Percentiles rank a stretch among this genome's conserved stretches.
Evolutionary conservation across 2,888 invertebrate species (phyloP).

Genomic region (Nebria salina): DNA sequence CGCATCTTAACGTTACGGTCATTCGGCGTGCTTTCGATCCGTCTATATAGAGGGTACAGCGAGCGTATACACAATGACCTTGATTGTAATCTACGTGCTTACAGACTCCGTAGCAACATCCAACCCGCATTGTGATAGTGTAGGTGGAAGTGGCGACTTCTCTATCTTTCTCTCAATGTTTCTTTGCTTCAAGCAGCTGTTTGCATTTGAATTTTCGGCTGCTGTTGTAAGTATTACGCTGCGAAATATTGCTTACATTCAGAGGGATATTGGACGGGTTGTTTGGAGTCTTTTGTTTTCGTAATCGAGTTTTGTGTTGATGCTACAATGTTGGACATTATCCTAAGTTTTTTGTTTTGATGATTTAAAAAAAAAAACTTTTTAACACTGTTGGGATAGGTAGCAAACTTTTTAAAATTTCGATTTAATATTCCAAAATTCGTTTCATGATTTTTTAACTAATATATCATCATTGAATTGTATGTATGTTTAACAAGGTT

Average conservation of each 20-base stretch:
- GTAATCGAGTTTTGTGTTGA: constrained; percentile 43
- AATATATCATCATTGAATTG: too few relatives aligned
- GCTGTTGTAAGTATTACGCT: constrained; percentile 26
- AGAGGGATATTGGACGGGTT: constrained; percentile 22
- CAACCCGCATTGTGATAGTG: not conserved
- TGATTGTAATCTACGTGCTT: constrained; percentile 17
- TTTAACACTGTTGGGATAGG: not conserved
- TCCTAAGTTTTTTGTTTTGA: not conserved
- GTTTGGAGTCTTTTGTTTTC: constrained; percentile 36
- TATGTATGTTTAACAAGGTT: too few relatives aligned
- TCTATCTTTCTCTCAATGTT: constrained; percentile 16
- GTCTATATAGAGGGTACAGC: not conserved
- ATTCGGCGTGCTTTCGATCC: not conserved
- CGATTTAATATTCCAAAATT: too few relatives aligned
- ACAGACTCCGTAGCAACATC: not conserved
- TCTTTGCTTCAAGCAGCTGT: constrained; percentile 36
- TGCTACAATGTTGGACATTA: constrained; percentile 19
- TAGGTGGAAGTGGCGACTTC: not conserved
- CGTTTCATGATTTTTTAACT: too few relatives aligned
- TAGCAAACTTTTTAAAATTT: too few relatives aligned
- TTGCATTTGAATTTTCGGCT: constrained; percentile 38
- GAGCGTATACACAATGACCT: constrained; percentile 5
- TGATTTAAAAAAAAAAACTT: not conserved
- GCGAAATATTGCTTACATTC: constrained; percentile 35
- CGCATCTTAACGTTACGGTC: constrained; percentile 13